These are phyloP conservation scores for Julus scanicus DNA, from an alignment of 2,888 invertebrate genomes.

Conservation along the genomic window DNA sequence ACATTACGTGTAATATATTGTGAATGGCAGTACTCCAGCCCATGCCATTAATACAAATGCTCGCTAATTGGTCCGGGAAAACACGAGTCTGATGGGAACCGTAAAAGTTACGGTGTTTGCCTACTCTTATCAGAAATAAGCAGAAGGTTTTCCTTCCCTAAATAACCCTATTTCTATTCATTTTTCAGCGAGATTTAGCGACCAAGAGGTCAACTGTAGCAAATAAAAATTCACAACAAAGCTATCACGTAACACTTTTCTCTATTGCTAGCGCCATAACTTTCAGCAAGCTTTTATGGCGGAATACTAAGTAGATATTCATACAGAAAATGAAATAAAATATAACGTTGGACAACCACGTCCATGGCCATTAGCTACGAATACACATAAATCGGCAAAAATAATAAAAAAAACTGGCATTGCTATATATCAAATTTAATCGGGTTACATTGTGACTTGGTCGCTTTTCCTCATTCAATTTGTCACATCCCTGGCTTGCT, in stretches of 20 bases:
- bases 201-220: slow-evolving; percentile 50
- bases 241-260: slow-evolving; percentile 49
- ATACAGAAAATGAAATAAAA: slow-evolving; percentile 47
- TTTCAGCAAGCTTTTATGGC: slow-evolving; percentile 44
- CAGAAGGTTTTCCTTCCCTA: slow-evolving; percentile 48
- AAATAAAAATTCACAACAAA: slow-evolving; percentile 51
- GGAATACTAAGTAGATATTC: slow-evolving; percentile 41
- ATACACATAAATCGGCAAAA: slow-evolving; percentile 4
- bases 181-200: slow-evolving; percentile 50
- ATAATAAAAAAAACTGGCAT: slow-evolving; percentile 34
- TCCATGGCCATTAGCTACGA: slow-evolving; percentile 26
- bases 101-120: slow-evolving; percentile 54
- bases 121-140: slow-evolving; percentile 52
- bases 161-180: slow-evolving; percentile 53
- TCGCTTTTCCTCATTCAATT: slow-evolving; percentile 1
- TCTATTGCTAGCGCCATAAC: slow-evolving; percentile 25
- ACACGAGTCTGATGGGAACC: slow-evolving; percentile 51
- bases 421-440: slow-evolving; percentile 37
- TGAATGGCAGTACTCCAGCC: slow-evolving; percentile 12
- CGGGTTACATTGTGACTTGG: slow-evolving; percentile 26
- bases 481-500: background rate
- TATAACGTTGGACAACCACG: slow-evolving; percentile 19
- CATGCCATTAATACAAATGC: slow-evolving; percentile 47
- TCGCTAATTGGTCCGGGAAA: slow-evolving; percentile 49
- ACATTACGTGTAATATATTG: slow-evolving; percentile 26